These are phyloP conservation scores for Troides helena DNA, from an alignment of 2,888 invertebrate genomes.

Conservation along the genomic window DNA sequence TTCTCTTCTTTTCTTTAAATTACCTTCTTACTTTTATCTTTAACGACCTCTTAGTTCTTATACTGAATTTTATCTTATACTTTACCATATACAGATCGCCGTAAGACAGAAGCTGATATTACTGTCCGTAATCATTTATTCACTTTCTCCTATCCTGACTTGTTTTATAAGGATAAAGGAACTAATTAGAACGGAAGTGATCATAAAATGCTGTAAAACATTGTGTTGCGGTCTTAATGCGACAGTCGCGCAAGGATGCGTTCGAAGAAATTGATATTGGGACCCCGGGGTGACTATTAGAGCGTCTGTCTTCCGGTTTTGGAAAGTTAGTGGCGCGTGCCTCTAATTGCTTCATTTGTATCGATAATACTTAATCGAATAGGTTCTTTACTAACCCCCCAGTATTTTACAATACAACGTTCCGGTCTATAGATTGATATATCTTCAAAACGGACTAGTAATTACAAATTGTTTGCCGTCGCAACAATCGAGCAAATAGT, in stretches of 20 bases:
- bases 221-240: slow-evolving; percentile 25
- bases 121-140: too few species aligned
- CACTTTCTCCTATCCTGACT: too few species aligned
- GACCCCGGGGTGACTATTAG: slow-evolving; percentile 74
- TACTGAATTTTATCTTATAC: too few species aligned
- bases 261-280: slow-evolving; percentile 77
- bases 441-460: slow-evolving; percentile 42
- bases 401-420: slow-evolving; percentile 47
- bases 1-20: too few species aligned
- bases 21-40: too few species aligned
- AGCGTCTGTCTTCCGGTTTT: slow-evolving; percentile 73
- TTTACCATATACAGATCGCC: too few species aligned
- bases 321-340: slow-evolving; percentile 67
- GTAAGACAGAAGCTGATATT: too few species aligned
- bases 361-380: slow-evolving; percentile 56
- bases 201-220: slow-evolving; percentile 20
- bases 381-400: slow-evolving; percentile 27
- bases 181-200: background rate
- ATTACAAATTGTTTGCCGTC: slow-evolving; percentile 51
- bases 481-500: slow-evolving; percentile 35
- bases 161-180: too few species aligned
- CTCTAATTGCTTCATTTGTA: slow-evolving; percentile 77
- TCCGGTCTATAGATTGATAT: slow-evolving; percentile 48
- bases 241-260: slow-evolving; percentile 55
- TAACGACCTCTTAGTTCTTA: too few species aligned